phyloP scores from a whole-genome alignment of 1,140 invertebrate genomes.

The Doryteuthis pealeii region DNA sequence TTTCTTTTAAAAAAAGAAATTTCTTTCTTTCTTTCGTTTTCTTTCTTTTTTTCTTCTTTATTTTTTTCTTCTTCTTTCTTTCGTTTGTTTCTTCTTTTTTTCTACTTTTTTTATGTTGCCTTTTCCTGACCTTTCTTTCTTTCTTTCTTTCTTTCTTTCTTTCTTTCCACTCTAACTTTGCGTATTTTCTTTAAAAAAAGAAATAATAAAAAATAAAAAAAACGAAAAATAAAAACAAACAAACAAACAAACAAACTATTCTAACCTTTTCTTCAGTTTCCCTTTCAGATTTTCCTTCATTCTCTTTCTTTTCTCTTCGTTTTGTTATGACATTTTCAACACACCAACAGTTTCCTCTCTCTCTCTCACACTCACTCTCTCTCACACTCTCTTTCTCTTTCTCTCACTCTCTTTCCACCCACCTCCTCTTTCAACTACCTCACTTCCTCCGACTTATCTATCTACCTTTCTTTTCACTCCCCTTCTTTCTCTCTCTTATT shows the following conservation, averaged over 20 bases:
- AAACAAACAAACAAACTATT: not conserved
- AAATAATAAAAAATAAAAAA: not conserved
- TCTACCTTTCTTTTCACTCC: not conserved
- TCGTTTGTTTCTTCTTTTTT: too few species aligned
- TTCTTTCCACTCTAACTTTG: not conserved
- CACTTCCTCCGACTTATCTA: not conserved
- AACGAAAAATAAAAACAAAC: not conserved
- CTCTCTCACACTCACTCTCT: constrained; percentile 8
- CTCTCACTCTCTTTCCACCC: not conserved
- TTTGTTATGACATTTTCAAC: not conserved
- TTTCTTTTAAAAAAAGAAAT: too few species aligned
- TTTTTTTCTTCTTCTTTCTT: too few species aligned
- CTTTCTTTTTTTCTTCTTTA: too few species aligned
- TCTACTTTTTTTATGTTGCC: too few species aligned
- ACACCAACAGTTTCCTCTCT: not conserved
- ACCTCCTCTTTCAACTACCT: not conserved
- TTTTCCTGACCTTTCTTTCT: too few species aligned
- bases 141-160: not conserved
- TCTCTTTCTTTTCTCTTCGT: not conserved
- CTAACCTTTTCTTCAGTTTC: not conserved
- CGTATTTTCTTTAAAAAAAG: not conserved
- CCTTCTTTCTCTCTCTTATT: not conserved
- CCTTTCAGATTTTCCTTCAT: not conserved
- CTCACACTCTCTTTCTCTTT: not conserved
- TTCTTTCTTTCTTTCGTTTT: too few species aligned